These are phyloP conservation scores for Macquaria ambigua DNA, from an alignment of 2,113 vertebrate species.

Conservation along the genomic window DNA sequence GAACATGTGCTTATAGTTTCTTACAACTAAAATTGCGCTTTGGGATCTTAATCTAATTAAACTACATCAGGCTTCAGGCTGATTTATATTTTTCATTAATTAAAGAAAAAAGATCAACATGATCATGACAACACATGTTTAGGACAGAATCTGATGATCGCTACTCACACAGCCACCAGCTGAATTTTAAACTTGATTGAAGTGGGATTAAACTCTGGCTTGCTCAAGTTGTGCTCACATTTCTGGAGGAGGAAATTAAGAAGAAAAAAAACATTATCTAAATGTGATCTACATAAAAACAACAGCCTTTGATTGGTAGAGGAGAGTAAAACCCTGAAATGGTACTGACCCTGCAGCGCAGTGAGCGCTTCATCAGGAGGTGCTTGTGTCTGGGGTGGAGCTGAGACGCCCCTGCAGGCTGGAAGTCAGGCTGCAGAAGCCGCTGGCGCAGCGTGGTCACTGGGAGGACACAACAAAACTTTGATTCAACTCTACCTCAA, in stretches of 20 bases:
- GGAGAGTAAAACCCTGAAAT: background rate
- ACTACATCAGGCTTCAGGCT: conserved; percentile 6
- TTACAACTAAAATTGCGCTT: background rate
- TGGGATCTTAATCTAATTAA: conserved; percentile 24
- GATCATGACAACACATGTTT: background rate
- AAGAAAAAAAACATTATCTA: background rate
- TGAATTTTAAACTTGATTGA: conserved; percentile 99
- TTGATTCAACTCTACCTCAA: background rate
- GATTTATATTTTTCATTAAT: conserved; percentile 6
- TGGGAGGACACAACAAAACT: conserved; percentile 57
- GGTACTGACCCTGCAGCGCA: conserved; percentile 93
- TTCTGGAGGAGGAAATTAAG: conserved; percentile 84
- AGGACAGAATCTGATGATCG: background rate
- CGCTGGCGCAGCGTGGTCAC: conserved; percentile 97
- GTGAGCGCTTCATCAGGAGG: conserved; percentile 96
- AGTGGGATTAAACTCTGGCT: conserved; percentile 98
- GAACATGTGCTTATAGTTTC: background rate
- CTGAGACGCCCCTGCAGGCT: conserved; percentile 94
- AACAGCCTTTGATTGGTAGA: background rate
- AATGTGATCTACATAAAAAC: conserved; percentile 4
- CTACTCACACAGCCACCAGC: conserved; percentile 97
- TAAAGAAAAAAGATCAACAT: background rate
- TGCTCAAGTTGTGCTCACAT: conserved; percentile 99
- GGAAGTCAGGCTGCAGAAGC: conserved; percentile 97
- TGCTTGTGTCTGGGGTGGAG: conserved; percentile 98